Conservation (phyloP, 1,140 invertebrate genomes). For the Hylyphantes graminicola region DNA sequence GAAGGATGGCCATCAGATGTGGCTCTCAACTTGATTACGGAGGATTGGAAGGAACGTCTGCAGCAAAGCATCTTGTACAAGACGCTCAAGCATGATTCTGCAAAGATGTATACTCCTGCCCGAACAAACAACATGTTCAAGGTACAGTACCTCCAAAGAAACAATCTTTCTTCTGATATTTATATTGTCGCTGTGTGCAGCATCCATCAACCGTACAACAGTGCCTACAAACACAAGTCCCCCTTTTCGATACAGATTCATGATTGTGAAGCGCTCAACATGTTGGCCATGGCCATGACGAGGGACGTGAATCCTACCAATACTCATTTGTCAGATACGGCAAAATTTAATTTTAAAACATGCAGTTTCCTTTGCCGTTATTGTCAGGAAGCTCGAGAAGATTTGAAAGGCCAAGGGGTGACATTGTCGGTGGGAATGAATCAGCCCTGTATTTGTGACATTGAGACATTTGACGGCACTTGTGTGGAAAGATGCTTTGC, state of each 20-base stretch:
- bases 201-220: neutral
- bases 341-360: neutral
- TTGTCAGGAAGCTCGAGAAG: neutral
- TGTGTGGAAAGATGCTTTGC: neutral
- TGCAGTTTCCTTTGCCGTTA: neutral
- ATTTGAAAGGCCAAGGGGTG: neutral
- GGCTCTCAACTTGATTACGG: neutral
- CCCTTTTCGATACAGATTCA: neutral
- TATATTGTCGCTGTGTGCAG: neutral
- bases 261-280: neutral
- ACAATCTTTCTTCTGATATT: neutral
- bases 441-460: conserved; percentile 1
- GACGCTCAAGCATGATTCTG: neutral
- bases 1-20: neutral
- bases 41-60: neutral
- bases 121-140: neutral
- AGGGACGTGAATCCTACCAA: neutral
- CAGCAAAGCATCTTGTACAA: neutral
- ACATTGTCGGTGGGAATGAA: too few species aligned
- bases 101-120: neutral
- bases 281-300: neutral
- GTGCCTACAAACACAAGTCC: neutral
- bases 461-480: neutral
- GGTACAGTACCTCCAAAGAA: neutral
- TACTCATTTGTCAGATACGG: neutral